Percentiles rank a stretch among this genome's conserved stretches.
These are phyloP conservation scores for Chymomyza procnemis DNA, from an alignment of 2,888 invertebrate genomes.

Conservation along the genomic window DNA sequence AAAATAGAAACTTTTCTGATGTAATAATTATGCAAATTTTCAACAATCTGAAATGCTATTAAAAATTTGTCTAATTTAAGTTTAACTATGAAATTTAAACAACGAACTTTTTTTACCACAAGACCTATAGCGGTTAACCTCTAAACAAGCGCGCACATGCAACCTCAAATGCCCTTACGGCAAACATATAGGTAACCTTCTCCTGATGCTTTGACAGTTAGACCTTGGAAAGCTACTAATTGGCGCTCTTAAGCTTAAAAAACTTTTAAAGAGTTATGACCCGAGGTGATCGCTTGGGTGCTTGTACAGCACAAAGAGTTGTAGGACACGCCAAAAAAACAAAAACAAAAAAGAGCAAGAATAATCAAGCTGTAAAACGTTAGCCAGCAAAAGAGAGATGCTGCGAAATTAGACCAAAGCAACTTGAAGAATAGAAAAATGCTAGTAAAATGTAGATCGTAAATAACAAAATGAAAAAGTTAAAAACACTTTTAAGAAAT, in stretches of 20 bases:
- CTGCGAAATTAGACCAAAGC: neutral
- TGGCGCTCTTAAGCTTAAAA: neutral
- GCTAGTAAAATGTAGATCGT: neutral
- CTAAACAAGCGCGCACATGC: neutral
- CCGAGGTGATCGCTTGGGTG: slow-evolving; percentile 5
- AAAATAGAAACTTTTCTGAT: too few species aligned
- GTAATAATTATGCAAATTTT: too few species aligned
- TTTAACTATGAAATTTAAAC: too few species aligned
- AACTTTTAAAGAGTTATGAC: neutral
- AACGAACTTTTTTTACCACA: too few species aligned
- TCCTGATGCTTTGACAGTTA: slow-evolving; percentile 41
- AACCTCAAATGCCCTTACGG: slow-evolving; percentile 19
- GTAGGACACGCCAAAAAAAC: neutral
- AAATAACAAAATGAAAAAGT: neutral
- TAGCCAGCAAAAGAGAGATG: neutral
- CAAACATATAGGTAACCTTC: slow-evolving; percentile 33
- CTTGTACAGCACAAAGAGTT: neutral
- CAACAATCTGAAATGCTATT: too few species aligned
- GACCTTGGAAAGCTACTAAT: slow-evolving; percentile 37
- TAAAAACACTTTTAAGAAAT: neutral
- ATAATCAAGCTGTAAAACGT: neutral
- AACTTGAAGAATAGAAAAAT: neutral
- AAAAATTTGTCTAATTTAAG: too few species aligned
- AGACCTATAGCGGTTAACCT: too few species aligned
- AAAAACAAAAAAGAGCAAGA: neutral